Conservation (phyloP, 92 coral and sea anemone genomes). For the Blastomussa wellsi region DNA sequence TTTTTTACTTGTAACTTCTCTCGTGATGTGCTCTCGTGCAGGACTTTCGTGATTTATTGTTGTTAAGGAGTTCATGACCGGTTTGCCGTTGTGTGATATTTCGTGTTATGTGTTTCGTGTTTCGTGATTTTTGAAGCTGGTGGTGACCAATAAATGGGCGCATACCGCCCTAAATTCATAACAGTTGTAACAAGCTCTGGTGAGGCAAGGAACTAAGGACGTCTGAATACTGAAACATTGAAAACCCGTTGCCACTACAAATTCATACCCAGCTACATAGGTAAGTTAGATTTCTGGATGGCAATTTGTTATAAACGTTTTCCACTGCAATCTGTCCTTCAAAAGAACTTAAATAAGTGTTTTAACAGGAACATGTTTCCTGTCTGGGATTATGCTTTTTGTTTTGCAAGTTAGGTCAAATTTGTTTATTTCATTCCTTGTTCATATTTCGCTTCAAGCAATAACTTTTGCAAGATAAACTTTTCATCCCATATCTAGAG, state of each 20-base stretch:
- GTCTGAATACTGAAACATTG: background rate
- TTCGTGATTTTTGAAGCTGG: conserved; percentile 11
- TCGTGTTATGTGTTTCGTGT: conserved; percentile 10
- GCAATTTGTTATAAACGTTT: background rate
- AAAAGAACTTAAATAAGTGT: background rate
- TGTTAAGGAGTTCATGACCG: background rate
- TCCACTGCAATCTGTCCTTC: too few relatives aligned
- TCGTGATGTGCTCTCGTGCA: background rate
- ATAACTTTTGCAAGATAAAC: background rate
- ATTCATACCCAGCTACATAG: background rate
- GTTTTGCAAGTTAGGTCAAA: background rate
- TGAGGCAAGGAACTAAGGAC: background rate
- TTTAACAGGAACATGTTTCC: background rate
- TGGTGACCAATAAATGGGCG: background rate
- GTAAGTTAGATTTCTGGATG: background rate
- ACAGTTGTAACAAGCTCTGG: background rate
- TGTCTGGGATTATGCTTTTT: background rate
- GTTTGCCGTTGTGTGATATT: background rate
- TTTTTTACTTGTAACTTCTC: background rate
- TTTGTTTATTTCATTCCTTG: background rate
- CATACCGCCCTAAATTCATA: background rate
- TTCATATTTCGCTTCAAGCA: background rate
- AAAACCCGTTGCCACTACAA: background rate
- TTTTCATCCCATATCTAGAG: background rate
- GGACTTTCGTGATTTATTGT: conserved; percentile 23